A percentile compares a stretch with the other conserved stretches of the same genome.
Conservation (phyloP, 2,113 vertebrate species). For the Clupea harengus region DNA sequence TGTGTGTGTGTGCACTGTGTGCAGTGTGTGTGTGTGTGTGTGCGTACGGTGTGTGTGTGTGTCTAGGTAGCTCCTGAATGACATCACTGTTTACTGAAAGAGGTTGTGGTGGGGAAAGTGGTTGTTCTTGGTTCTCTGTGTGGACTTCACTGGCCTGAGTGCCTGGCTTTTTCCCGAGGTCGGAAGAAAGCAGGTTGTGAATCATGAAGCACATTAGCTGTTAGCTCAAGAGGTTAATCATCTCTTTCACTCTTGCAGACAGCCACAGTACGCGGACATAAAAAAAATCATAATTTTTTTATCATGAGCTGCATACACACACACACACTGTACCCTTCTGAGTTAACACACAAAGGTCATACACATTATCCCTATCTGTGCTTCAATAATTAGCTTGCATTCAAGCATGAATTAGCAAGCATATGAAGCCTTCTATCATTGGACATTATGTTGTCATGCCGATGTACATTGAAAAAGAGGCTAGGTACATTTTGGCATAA, state of each 20-base stretch:
- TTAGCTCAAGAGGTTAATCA: slow-evolving; percentile 16
- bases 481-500: slow-evolving; percentile 51
- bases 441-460: slow-evolving; percentile 62
- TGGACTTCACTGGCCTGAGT: neutral
- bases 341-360: slow-evolving; percentile 54
- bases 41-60: no score
- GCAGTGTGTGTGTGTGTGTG: no score
- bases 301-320: neutral
- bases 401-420: slow-evolving; percentile 36
- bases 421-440: slow-evolving; percentile 66
- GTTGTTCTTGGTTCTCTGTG: neutral
- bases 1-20: neutral
- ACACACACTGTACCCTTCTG: neutral
- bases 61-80: neutral
- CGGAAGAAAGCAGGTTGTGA: neutral
- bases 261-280: neutral
- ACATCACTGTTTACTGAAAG: neutral
- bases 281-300: slow-evolving; percentile 11
- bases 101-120: neutral
- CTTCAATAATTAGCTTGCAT: slow-evolving; percentile 62
- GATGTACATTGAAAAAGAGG: neutral
- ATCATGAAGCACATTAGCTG: neutral
- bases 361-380: neutral
- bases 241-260: slow-evolving; percentile 11
- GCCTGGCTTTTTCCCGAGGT: neutral